phyloP scores from a whole-genome alignment of 2,888 invertebrate genomes.

The Sinodicranocentrus sp. region DNA sequence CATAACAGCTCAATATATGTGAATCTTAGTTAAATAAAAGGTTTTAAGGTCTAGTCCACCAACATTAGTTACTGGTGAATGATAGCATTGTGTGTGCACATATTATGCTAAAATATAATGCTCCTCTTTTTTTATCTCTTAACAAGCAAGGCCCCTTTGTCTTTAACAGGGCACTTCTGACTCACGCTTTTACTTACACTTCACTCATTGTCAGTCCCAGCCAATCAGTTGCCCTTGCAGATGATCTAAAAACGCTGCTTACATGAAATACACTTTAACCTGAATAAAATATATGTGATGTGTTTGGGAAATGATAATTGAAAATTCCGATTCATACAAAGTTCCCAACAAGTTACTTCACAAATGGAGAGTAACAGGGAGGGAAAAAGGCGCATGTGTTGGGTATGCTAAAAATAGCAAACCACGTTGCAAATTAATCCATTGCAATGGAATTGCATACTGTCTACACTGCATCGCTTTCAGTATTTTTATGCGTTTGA shows the following conservation, averaged over 20 bases:
- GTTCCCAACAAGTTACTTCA: slow-evolving; percentile 48
- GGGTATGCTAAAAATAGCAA: not conserved
- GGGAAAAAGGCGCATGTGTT: no score
- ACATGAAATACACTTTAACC: slow-evolving; percentile 62
- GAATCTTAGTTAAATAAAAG: not conserved
- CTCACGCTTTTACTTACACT: slow-evolving; percentile 48
- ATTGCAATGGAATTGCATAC: no score
- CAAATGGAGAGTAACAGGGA: no score
- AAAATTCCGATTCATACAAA: slow-evolving; percentile 57
- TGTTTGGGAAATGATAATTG: slow-evolving; percentile 66
- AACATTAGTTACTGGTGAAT: not conserved
- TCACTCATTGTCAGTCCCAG: slow-evolving; percentile 37
- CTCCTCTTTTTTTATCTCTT: slow-evolving; percentile 22
- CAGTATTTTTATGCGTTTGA: not conserved
- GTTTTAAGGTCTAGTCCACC: slow-evolving; percentile 27
- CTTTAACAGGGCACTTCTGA: slow-evolving; percentile 49
- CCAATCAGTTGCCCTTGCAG: slow-evolving; percentile 49
- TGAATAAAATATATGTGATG: slow-evolving; percentile 44
- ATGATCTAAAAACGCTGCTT: slow-evolving; percentile 50
- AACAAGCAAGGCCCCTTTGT: slow-evolving; percentile 57
- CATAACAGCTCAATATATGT: not conserved
- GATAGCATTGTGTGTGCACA: not conserved
- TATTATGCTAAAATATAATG: slow-evolving; percentile 7
- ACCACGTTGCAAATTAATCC: no score
- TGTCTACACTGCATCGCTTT: not conserved